Evolutionary conservation across 2,888 invertebrate species (phyloP).

Genomic region (Cordilura impudica): DNA sequence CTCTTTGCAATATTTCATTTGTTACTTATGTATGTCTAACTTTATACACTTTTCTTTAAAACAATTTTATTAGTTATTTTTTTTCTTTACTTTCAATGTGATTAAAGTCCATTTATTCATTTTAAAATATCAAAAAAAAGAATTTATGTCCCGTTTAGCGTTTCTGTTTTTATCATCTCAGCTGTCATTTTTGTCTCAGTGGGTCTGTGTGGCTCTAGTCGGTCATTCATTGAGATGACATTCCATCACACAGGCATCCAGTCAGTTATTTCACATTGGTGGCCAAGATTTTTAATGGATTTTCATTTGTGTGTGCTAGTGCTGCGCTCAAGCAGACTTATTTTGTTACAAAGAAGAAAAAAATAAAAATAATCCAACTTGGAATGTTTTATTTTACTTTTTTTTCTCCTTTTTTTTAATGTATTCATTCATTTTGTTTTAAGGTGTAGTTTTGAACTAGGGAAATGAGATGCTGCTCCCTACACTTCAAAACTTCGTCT

Average conservation of each 20-base stretch:
- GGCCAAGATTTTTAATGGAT: slow-evolving; percentile 62
- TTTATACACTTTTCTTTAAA: not conserved
- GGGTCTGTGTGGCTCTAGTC: slow-evolving; percentile 49
- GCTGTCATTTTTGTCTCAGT: slow-evolving; percentile 58
- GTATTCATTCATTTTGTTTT: not conserved
- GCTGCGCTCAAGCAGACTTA: slow-evolving; percentile 17
- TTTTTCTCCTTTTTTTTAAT: slow-evolving; percentile 8
- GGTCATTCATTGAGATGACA: slow-evolving; percentile 43
- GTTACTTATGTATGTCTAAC: too few species aligned
- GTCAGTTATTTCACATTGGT: slow-evolving; percentile 42
- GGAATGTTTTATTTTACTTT: slow-evolving; percentile 37
- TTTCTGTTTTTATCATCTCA: slow-evolving; percentile 45
- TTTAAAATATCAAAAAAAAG: too few species aligned
- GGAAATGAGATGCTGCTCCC: slow-evolving; percentile 24
- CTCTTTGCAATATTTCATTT: too few species aligned
- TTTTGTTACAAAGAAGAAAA: slow-evolving; percentile 48
- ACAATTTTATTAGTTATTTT: slow-evolving; percentile 14
- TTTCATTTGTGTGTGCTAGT: slow-evolving; percentile 38
- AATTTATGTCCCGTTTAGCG: slow-evolving; percentile 49
- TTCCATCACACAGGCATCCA: slow-evolving; percentile 36
- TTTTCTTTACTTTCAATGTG: too few species aligned
- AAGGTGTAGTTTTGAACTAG: slow-evolving; percentile 10
- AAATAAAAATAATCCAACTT: too few species aligned
- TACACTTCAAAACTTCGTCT: not conserved
- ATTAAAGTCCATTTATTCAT: slow-evolving; percentile 14